Evolutionary conservation across 2,888 invertebrate species (phyloP), one percentile per base, ranked within the genome.

Genomic region (Sphinx pinastri): DNA sequence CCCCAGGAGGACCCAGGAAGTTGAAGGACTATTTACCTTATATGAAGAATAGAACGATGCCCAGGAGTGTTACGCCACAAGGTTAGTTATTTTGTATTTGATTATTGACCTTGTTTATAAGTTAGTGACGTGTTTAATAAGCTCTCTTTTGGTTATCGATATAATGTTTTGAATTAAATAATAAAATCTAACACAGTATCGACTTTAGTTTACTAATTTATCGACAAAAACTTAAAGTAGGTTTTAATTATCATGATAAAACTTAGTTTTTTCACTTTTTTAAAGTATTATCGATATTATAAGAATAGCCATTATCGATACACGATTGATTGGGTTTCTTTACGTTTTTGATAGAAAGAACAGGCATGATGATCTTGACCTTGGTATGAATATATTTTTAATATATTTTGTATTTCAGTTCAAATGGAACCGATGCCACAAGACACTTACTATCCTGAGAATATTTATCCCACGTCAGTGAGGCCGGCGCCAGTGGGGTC

Each of bases 21-120:
- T 91, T 99, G 52, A 98, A 98, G 83, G 99, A 99, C 89, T 99
- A 97, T 86, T 90, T 99, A 69, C 97, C 98, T 0, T 96, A 95
- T 71, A 96, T 97, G 95, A 96, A 96, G 81, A 90, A 82, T 45
- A 84, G 93, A 68, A 77, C 73, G 6, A 74, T 78, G 7, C 76
- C 83, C 0, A 83, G 89, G 47, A 82, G 74, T 16, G 74, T 73
- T 31, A 81, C 87, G 0, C 89, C 90, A 0, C 90, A 87, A 80
- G 87, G 93, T 93, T 77, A 69, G 45, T 6, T 13, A 13, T 0
- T 5, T 38, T 38, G 38, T 38, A 7, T 16, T 57, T 25, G 5
- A 11, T 19, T 57, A 16, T 19, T 25, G 10, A 10, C 12, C 5
- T 57, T 14, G 19, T 57, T 5, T 51, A 4, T 51, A 0, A 14